phyloP scores from a whole-genome alignment of 1,140 invertebrate genomes.

The Cyphomyrmex costatus region DNA sequence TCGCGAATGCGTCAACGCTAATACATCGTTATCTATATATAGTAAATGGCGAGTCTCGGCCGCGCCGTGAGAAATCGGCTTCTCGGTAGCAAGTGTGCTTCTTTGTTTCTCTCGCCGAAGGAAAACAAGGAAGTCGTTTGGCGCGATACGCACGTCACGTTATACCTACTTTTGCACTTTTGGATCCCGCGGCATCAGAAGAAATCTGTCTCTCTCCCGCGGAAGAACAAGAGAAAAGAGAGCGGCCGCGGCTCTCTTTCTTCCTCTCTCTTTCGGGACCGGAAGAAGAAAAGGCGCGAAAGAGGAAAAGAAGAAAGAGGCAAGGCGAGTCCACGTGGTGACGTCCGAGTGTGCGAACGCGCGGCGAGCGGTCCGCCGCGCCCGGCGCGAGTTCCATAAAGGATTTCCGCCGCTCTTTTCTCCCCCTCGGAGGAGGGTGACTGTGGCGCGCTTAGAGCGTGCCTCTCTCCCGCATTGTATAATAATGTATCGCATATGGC shows the following conservation, averaged over 20 bases:
- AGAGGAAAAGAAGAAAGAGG: constrained; percentile 42
- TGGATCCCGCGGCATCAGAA: background rate
- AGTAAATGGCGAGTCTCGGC: background rate
- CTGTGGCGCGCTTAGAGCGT: constrained; percentile 75
- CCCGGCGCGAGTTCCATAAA: constrained; percentile 78
- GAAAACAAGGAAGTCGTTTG: background rate
- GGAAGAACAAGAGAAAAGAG: background rate
- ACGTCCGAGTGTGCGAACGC: constrained; percentile 84
- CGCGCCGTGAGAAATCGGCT: constrained; percentile 61
- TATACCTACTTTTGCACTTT: too few relatives aligned
- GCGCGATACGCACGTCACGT: too few relatives aligned
- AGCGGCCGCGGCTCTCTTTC: background rate
- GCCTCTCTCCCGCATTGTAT: constrained; percentile 79
- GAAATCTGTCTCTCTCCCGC: background rate
- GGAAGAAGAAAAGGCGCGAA: constrained; percentile 22
- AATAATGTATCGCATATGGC: constrained; percentile 86
- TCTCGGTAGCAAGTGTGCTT: background rate
- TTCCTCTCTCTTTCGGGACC: background rate
- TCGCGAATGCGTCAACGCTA: background rate
- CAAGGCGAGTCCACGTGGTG: constrained; percentile 74
- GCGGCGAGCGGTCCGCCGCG: constrained; percentile 82
- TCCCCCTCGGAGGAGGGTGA: constrained; percentile 40
- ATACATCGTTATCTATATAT: background rate
- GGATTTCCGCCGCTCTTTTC: constrained; percentile 85
- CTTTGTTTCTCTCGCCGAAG: background rate